Percentiles rank a stretch among this genome's conserved stretches.
Conservation (phyloP, 2,797 vertebrate genomes). For the Sylvia borin region DNA sequence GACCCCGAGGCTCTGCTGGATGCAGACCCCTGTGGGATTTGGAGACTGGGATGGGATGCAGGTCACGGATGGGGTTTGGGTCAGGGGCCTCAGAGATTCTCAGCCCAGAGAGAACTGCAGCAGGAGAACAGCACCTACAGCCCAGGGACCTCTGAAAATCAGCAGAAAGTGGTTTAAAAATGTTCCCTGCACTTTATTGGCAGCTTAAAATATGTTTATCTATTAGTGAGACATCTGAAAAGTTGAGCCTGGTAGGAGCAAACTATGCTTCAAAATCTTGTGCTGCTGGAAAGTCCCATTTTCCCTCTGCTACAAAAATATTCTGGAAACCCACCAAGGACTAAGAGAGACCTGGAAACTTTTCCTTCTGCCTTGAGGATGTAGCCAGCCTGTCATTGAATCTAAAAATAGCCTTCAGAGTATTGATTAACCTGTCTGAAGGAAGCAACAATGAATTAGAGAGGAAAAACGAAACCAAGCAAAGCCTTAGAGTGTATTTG, state of each 20-base stretch:
- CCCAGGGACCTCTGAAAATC: neutral
- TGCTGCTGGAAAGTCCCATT: neutral
- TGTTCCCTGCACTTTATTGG: neutral
- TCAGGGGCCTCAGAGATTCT: neutral
- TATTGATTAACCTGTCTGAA: conserved; percentile 60
- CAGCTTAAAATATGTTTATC: neutral
- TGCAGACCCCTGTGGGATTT: rapidly evolving
- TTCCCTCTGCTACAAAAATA: neutral
- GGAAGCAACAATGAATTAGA: conserved; percentile 9
- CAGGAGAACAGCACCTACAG: neutral
- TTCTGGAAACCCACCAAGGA: neutral
- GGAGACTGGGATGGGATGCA: neutral
- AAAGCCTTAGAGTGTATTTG: neutral
- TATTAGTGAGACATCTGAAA: neutral
- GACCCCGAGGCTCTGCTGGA: neutral
- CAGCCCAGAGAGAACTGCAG: neutral
- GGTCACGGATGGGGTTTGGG: neutral
- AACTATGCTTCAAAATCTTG: neutral
- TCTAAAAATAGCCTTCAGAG: conserved; percentile 35
- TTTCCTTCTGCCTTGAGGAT: neutral
- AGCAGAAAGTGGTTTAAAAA: neutral
- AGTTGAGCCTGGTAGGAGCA: neutral
- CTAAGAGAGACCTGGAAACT: neutral
- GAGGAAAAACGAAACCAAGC: conserved; percentile 22
- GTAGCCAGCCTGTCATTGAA: neutral